phyloP scores from a whole-genome alignment of 1,140 invertebrate genomes.

The Eueides isabella region DNA sequence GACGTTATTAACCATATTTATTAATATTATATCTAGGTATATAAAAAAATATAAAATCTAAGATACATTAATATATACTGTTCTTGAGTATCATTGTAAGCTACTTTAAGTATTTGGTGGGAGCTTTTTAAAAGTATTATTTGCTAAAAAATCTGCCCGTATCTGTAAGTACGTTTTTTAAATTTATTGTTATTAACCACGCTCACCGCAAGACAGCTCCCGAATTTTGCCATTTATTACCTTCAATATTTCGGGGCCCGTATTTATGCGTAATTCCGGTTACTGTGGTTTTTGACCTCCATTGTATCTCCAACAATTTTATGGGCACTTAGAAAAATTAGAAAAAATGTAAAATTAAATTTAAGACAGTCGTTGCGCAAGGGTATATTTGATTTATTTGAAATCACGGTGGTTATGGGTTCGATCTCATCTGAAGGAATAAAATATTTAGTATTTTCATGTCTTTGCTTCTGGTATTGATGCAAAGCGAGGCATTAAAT shows the following conservation, averaged over 20 bases:
- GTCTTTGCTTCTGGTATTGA: no score
- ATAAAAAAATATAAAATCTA: no score
- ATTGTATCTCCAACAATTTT: neutral
- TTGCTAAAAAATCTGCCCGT: slow-evolving; percentile 45
- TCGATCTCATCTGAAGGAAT: no score
- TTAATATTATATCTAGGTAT: no score
- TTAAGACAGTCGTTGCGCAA: no score
- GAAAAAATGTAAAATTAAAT: neutral
- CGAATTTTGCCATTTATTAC: slow-evolving; percentile 48
- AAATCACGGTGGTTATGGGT: no score
- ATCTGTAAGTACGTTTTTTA: slow-evolving; percentile 47
- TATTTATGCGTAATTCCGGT: slow-evolving; percentile 68
- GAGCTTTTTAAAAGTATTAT: slow-evolving; percentile 9
- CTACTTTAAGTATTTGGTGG: neutral
- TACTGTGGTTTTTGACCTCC: slow-evolving; percentile 59
- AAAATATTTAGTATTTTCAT: no score
- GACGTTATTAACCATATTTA: no score
- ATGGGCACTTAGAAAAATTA: neutral
- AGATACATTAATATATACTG: no score
- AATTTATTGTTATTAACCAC: slow-evolving; percentile 52
- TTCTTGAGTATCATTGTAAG: neutral
- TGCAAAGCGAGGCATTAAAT: no score
- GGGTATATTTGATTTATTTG: no score
- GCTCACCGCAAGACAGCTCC: slow-evolving; percentile 39
- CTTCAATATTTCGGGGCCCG: slow-evolving; percentile 60